Percentiles rank a stretch among this genome's conserved stretches.
Evolutionary conservation across 2,113 vertebrate species (phyloP).

Genomic region (Psittacara wagleri): DNA sequence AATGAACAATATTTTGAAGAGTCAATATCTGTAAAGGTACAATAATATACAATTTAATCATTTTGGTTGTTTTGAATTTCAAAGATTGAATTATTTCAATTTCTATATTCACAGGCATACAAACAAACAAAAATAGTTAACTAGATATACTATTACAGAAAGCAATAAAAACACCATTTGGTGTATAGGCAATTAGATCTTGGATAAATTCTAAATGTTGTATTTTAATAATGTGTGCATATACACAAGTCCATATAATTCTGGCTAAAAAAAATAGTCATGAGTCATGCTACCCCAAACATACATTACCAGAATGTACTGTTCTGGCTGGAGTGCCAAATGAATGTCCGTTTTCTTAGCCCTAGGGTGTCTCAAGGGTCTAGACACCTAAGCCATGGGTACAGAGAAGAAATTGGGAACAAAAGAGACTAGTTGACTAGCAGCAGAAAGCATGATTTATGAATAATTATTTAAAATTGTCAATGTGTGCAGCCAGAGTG

Average conservation of each 20-base stretch:
- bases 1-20: background rate
- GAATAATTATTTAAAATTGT: background rate
- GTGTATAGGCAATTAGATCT: background rate
- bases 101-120: background rate
- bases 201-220: constrained; percentile 16
- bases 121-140: constrained; percentile 7
- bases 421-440: background rate
- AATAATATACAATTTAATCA: constrained; percentile 15
- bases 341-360: background rate
- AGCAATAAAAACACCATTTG: constrained; percentile 44
- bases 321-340: background rate
- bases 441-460: background rate
- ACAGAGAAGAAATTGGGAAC: background rate
- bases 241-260: constrained; percentile 3
- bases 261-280: background rate
- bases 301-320: background rate
- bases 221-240: constrained; percentile 19
- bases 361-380: background rate
- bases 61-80: background rate
- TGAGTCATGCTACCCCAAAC: background rate
- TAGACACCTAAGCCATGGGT: background rate
- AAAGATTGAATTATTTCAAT: constrained; percentile 17
- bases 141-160: constrained; percentile 6
- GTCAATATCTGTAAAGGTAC: background rate
- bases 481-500: background rate